Base-by-base conservation (phyloP, 2,888 invertebrate genomes). In the Drosophila barbarae region DNA sequence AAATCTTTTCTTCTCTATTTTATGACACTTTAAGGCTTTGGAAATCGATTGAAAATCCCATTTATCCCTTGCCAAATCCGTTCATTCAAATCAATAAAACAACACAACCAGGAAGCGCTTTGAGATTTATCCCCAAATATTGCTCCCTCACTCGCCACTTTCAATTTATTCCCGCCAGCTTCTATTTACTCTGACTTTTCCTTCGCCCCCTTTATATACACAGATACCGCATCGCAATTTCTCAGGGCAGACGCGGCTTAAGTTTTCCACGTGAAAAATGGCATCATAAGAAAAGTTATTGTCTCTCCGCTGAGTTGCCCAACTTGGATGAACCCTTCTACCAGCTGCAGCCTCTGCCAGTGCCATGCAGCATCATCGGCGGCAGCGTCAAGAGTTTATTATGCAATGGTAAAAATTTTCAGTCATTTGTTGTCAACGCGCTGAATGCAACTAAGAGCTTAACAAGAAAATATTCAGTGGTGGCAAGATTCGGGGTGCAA, bases 381-480 rank as follows among this genome's bases (percentile, higher is more conserved):
- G 57, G 28, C 76, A 67, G 49, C 69, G 61, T 64, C 69, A 72
- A 44, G 75, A 73, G 84, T 84, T 81, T 81, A 81, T 81, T 81
- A 81, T 81, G 81, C 83, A 81, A 81, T 67, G 72, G 65, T 74
- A 79, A 74, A 84, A 81, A 82, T 79, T 84, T 82, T 82, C 72
- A 74, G 71, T 77, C 76, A 82, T 81, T 81, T 81, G 84, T 84
- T 84, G 84, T 82, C 81, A 81, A 84, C 82, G 72, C 84, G 68
- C 58, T 66, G 73, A 81, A 76, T 72, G 69, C 79, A 81, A 71
- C 71, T 73, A 60, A 67, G 36, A 51, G 64, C 32, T 23, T n/a
- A 13, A 15, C 26, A 28, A 36, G 44, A 38, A 42, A 53, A 55
- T 42, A 69, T 18, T 13, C n/a, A 30, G 55, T 30, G 55, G 15